These are phyloP conservation scores for Temnothorax nylanderi DNA, from an alignment of 1,140 invertebrate genomes.

Conservation along the genomic window DNA sequence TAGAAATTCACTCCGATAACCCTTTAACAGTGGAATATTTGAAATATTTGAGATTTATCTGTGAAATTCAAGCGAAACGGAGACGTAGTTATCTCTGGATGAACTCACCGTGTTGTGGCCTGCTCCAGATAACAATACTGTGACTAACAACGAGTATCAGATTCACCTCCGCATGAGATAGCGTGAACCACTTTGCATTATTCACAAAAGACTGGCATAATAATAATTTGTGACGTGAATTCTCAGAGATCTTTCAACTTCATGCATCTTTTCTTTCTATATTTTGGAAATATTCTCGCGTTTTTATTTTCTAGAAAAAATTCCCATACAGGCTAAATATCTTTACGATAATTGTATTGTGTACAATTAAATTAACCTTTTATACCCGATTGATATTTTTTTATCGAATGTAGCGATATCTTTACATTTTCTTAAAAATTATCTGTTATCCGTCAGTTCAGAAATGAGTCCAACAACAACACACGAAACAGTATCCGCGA, in stretches of 20 bases:
- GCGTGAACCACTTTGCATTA: neutral
- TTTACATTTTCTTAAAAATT: neutral
- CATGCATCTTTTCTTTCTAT: neutral
- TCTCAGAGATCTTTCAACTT: neutral
- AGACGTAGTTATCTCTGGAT: neutral
- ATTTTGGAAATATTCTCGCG: neutral
- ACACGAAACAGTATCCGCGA: neutral
- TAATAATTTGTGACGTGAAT: neutral
- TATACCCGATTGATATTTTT: neutral
- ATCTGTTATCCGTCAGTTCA: neutral
- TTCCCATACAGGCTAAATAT: neutral
- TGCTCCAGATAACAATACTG: slow-evolving; percentile 8
- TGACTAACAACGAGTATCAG: neutral
- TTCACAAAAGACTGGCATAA: neutral
- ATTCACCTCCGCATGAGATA: neutral
- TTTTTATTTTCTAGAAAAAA: neutral
- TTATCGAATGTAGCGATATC: neutral
- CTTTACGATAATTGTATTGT: neutral
- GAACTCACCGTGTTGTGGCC: neutral
- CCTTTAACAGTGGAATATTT: neutral
- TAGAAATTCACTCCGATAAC: neutral
- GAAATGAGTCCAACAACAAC: neutral
- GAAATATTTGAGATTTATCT: neutral
- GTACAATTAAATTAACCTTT: no score
- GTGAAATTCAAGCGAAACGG: neutral